Evolutionary conservation across 2,888 invertebrate species (phyloP), one percentile per base, ranked within the genome.

Genomic region (Agonopterix heracliana): DNA sequence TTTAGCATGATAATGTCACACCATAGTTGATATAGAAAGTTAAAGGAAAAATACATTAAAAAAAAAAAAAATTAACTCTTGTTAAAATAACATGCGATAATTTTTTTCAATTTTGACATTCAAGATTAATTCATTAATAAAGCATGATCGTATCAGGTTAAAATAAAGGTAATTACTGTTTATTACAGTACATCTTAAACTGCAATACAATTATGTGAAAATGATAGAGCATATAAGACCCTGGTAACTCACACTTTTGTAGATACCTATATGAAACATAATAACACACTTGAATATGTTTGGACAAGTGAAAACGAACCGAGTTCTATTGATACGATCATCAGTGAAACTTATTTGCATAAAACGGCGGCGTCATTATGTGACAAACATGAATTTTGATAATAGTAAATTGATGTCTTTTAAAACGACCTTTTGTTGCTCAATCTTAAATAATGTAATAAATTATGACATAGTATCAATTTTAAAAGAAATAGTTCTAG

Each of bases 1-100:
- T 17, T 17, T 26, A 26, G 7, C 26, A 26, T 26, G 26, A 26
- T 5, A 26, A 26, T 26, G 7, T 7, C 26, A 26, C 7, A 26
- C 26, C 7, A 26, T 26, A 26, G 26, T 26, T 26, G 26, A 26
- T 5, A 26, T 26, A 14, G 2, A 2, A 14, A 14, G 2, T 5
- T 26, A 26, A 26, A 5, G 26, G 26, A 26, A 51, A 45, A 46
- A 49, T 48, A 52, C 38, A 38, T 3, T 38, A 53, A 46, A 54
- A 50, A 43, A 48, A 51, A 48, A 46, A 50, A 47, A 49, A 48
- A 47, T 44, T 49, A 56, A 57, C 51, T 60, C 57, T 57, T 64
- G 62, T 61, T 60, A 55, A 44, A 57, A 52, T 44, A 54, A 48
- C 53, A 46, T 41, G 47, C 55, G 54, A 55, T 55, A 54, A 54